Evolutionary conservation across 2,113 vertebrate species (phyloP).

Genomic region (Delphinus delphis): DNA sequence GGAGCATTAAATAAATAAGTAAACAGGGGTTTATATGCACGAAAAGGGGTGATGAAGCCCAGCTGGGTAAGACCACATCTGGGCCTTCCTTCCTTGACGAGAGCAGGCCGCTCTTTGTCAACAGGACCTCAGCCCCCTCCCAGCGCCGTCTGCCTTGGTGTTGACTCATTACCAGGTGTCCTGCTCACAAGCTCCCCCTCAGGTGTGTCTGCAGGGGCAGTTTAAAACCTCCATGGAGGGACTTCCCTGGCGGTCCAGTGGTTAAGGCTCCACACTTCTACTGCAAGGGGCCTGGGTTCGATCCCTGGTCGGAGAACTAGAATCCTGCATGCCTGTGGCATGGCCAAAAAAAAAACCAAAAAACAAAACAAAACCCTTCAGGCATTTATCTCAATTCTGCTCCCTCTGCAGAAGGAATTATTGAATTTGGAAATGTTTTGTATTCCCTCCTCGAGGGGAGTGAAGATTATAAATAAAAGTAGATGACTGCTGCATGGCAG

Average conservation of each 20-base stretch:
- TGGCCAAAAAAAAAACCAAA: background rate
- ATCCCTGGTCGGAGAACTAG: background rate
- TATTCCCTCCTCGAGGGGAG: background rate
- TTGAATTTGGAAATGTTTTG: background rate
- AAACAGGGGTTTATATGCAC: background rate
- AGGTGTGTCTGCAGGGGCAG: constrained; percentile 66
- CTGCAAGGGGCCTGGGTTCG: background rate
- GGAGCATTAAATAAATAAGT: fast-evolving
- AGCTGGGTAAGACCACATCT: background rate
- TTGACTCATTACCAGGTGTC: constrained; percentile 64
- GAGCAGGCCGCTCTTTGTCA: constrained; percentile 48
- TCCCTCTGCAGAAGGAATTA: constrained; percentile 12
- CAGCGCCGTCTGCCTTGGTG: constrained; percentile 64
- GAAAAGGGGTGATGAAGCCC: constrained; percentile 38
- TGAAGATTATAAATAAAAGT: fast-evolving
- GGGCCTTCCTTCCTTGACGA: background rate
- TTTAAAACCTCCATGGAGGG: constrained; percentile 41
- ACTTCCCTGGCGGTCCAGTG: background rate
- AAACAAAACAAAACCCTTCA: background rate
- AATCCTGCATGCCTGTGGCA: background rate
- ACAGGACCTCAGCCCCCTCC: constrained; percentile 74
- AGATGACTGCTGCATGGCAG: fast-evolving
- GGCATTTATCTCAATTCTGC: constrained; percentile 53
- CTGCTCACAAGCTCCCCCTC: constrained; percentile 70
- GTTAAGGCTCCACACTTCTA: background rate